Conservation (phyloP, 2,113 vertebrate genomes). For the Microtus oregoni region DNA sequence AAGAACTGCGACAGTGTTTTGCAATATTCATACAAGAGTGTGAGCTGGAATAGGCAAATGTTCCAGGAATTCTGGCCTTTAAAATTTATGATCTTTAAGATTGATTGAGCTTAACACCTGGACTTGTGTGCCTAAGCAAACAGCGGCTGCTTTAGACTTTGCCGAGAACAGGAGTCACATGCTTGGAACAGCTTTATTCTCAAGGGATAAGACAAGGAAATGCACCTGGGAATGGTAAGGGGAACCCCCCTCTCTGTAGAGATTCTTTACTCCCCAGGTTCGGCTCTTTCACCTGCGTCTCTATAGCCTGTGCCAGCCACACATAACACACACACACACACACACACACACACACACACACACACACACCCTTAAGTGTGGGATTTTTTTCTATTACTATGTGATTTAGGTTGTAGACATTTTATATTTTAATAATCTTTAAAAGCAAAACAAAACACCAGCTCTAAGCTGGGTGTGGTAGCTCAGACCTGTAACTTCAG, state of each 20-base stretch:
- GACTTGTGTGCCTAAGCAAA: slow-evolving; percentile 13
- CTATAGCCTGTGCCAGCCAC: background rate
- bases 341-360: too few relatives aligned
- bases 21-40: slow-evolving; percentile 23
- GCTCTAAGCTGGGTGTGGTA: background rate
- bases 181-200: slow-evolving; percentile 33
- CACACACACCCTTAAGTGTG: background rate
- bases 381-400: background rate
- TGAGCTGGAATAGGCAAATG: slow-evolving; percentile 44
- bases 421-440: slow-evolving; percentile 6
- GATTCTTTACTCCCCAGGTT: slow-evolving; percentile 16
- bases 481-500: background rate
- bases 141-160: slow-evolving; percentile 31
- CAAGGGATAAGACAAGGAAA: slow-evolving; percentile 55
- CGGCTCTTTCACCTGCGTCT: background rate
- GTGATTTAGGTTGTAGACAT: background rate
- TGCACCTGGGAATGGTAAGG: slow-evolving; percentile 27
- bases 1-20: background rate
- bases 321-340: background rate
- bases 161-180: background rate
- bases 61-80: slow-evolving; percentile 52
- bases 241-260: slow-evolving; percentile 22
- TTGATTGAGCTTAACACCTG: slow-evolving; percentile 57
- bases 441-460: background rate
- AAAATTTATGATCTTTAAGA: slow-evolving; percentile 65